Base-by-base conservation (phyloP, 1,140 invertebrate species). In the Nilaparvata lugens region DNA sequence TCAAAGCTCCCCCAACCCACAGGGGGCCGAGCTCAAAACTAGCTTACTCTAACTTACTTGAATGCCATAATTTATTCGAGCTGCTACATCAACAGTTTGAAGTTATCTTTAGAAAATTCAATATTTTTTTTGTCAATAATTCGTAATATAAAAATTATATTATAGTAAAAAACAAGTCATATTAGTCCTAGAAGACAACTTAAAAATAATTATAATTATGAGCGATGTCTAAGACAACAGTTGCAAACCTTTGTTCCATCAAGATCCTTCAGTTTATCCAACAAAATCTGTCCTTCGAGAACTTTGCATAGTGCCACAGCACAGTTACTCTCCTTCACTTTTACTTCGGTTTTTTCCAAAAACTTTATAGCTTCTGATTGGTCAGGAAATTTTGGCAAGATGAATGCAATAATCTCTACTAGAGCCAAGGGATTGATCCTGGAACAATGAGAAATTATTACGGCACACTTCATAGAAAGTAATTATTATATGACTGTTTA, bases 371-470 rank as follows among this genome's bases (percentile, higher is more conserved):
- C 89, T 70, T 93, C 87, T 60, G 87, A 84, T 65, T 89, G 85
- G 68, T 93, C 84, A 68, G 76, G 74, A 52, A 87, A 91, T 68
- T 96, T 91, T 60, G 85, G 83, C 13, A 93, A 81, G 9, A 97
- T 82, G 62, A 82, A 78, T 0, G 87, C 84, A 5, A 89, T 72
- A 58, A 97, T 93, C 79, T 97, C 93, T 25, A 95, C 87, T 52
- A 97, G 74, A 0, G 93, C 91, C 52, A 97, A 75, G 2, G 91
- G 91, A 75, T 96, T 97, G 58, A 98, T 95, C 74, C 94, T 95
- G 70, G 53, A 83, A 68, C 62, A 57, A 70, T 65, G 65, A 63
- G 61, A 55, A 45, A 58, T 43, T 28, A 52, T 2, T n/a, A n/a
- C 51, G 6, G 14, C 48, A 40, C 13, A 57, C 14, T 57, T 7